These are phyloP conservation scores for Xenops minutus DNA, from an alignment of 2,797 vertebrate genomes.

Conservation along the genomic window DNA sequence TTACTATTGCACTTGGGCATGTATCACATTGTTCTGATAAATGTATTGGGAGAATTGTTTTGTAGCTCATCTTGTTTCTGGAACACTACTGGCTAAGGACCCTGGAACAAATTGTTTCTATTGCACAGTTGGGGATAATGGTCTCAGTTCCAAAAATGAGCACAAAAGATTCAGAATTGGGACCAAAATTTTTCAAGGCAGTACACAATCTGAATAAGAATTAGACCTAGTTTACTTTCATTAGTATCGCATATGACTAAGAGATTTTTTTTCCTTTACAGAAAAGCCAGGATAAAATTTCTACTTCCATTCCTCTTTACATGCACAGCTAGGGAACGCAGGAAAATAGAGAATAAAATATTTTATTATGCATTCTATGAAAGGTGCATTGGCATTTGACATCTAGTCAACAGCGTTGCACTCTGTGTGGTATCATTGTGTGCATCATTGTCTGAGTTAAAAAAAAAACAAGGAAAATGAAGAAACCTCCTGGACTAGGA, in stretches of 20 bases:
- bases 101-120: conserved; percentile 57
- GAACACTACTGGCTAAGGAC: conserved; percentile 57
- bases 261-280: neutral
- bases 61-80: conserved; percentile 69
- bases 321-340: neutral
- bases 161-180: neutral
- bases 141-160: neutral
- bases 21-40: conserved; percentile 73
- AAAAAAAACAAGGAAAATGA: too few species aligned
- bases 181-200: conserved; percentile 5
- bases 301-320: neutral
- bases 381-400: neutral
- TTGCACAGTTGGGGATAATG: conserved; percentile 8
- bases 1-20: conserved; percentile 60
- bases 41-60: conserved; percentile 67
- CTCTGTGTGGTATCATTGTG: neutral
- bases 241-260: neutral
- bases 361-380: neutral
- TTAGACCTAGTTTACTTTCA: neutral
- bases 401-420: neutral
- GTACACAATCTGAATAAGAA: neutral
- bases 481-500: too few species aligned
- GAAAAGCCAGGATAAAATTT: neutral
- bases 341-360: neutral
- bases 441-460: neutral